Evolutionary conservation across 2,797 vertebrate genomes (phyloP).

Genomic region (Enteromius argenteus): DNA sequence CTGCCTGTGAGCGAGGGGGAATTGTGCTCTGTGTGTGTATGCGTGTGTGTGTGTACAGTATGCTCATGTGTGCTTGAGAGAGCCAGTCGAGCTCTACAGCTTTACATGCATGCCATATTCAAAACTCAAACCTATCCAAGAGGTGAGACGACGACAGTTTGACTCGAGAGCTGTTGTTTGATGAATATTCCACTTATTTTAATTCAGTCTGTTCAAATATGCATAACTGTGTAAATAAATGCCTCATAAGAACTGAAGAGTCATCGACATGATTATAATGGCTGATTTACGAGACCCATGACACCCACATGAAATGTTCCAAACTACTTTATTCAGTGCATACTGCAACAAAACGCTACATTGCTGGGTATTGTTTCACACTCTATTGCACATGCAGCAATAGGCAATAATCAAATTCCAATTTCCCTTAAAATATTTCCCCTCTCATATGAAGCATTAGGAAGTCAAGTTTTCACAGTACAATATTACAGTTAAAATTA

Average conservation of each 20-base stretch:
- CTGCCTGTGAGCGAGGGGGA: conserved; percentile 49
- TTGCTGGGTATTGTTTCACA: conserved; percentile 8
- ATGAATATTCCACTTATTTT: conserved; percentile 74
- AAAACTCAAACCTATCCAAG: conserved; percentile 67
- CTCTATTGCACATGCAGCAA: conserved; percentile 1
- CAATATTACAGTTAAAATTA: not conserved
- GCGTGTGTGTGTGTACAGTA: conserved; percentile 45
- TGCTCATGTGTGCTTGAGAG: conserved; percentile 47
- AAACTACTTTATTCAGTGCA: not conserved
- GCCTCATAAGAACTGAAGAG: conserved; percentile 59
- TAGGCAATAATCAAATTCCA: not conserved
- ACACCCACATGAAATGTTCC: conserved; percentile 13
- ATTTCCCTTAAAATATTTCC: not conserved
- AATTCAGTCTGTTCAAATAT: conserved; percentile 75
- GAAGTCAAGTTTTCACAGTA: not conserved
- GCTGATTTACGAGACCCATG: conserved; percentile 18
- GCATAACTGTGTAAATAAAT: conserved; percentile 81
- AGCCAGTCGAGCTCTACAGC: conserved; percentile 73
- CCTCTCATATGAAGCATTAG: not conserved
- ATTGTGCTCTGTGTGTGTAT: conserved; percentile 32
- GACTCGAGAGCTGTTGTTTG: conserved; percentile 71
- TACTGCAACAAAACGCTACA: not conserved
- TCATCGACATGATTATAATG: conserved; percentile 24
- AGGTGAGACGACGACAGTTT: conserved; percentile 60
- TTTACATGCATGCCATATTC: conserved; percentile 82